Evolutionary conservation across 2,797 vertebrate species (phyloP).

Genomic region (Labroides dimidiatus): DNA sequence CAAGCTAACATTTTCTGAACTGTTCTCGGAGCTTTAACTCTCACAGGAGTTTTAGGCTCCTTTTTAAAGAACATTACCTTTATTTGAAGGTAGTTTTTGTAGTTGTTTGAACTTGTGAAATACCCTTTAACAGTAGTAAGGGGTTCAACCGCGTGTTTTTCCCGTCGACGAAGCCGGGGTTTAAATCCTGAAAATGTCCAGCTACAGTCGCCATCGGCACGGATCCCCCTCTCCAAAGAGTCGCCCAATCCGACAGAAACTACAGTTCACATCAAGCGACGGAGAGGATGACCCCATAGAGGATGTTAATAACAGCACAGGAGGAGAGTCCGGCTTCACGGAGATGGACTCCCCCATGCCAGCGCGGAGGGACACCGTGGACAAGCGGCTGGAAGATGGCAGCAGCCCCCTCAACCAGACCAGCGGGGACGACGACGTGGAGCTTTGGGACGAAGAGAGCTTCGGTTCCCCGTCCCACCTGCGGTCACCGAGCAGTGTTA

Average conservation of each 20-base stretch:
- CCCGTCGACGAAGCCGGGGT: conserved; percentile 49
- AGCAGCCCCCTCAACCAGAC: conserved; percentile 77
- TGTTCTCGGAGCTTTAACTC: conserved; percentile 2
- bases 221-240: conserved; percentile 73
- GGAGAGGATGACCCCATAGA: conserved; percentile 91
- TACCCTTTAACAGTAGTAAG: not conserved
- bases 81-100: conserved; percentile 27
- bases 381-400: conserved; percentile 64
- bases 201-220: conserved; percentile 60
- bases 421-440: conserved; percentile 75
- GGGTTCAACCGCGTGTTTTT: conserved; percentile 42
- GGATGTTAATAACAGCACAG: conserved; percentile 93
- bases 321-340: conserved; percentile 94
- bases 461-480: conserved; percentile 88
- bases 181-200: conserved; percentile 74
- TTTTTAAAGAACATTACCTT: conserved; percentile 13
- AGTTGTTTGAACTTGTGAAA: not conserved
- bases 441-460: conserved; percentile 92
- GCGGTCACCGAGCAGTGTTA: conserved; percentile 78
- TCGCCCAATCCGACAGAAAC: conserved; percentile 87
- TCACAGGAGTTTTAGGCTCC: not conserved
- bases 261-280: conserved; percentile 88
- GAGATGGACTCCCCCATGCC: conserved; percentile 93
- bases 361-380: conserved; percentile 58
- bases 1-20: not conserved